A percentile compares a stretch with the other conserved stretches of the same genome.
These are phyloP conservation scores for Pogonocherus hispidulus DNA, from an alignment of 2,888 invertebrate genomes.

Conservation along the genomic window DNA sequence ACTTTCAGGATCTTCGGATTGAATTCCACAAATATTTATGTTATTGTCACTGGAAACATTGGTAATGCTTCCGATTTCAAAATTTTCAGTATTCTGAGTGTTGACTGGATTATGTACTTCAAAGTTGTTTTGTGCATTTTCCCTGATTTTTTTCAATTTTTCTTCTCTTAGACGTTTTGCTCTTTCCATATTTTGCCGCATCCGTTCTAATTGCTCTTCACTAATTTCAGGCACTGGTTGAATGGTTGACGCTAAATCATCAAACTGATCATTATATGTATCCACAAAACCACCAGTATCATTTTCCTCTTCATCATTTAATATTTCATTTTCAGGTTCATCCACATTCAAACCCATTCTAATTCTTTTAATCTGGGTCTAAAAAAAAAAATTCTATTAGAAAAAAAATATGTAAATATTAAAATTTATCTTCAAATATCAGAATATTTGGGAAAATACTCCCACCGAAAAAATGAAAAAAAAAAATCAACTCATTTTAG, in stretches of 20 bases:
- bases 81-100: background rate
- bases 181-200: constrained; percentile 70
- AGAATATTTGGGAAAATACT: too few relatives aligned
- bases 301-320: constrained; percentile 66
- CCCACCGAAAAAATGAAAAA: too few relatives aligned
- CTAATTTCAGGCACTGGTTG: constrained; percentile 62
- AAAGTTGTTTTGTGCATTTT: constrained; percentile 34
- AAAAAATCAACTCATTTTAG: too few relatives aligned
- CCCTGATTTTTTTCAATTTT: constrained; percentile 53
- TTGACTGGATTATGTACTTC: constrained; percentile 27
- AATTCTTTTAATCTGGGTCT: constrained; percentile 79
- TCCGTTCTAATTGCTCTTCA: constrained; percentile 79
- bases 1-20: too few relatives aligned
- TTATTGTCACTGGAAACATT: too few relatives aligned
- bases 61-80: background rate
- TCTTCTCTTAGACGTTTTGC: constrained; percentile 64
- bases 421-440: too few relatives aligned
- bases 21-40: too few relatives aligned
- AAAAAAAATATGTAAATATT: too few relatives aligned
- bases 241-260: constrained; percentile 41
- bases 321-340: constrained; percentile 67
- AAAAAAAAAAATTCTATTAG: constrained; percentile 57
- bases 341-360: constrained; percentile 72
- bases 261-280: constrained; percentile 46
- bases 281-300: constrained; percentile 72